Evolutionary conservation across 2,113 vertebrate genomes (phyloP), one percentile per base, ranked within the genome.

Genomic region (Menidia beryllina): DNA sequence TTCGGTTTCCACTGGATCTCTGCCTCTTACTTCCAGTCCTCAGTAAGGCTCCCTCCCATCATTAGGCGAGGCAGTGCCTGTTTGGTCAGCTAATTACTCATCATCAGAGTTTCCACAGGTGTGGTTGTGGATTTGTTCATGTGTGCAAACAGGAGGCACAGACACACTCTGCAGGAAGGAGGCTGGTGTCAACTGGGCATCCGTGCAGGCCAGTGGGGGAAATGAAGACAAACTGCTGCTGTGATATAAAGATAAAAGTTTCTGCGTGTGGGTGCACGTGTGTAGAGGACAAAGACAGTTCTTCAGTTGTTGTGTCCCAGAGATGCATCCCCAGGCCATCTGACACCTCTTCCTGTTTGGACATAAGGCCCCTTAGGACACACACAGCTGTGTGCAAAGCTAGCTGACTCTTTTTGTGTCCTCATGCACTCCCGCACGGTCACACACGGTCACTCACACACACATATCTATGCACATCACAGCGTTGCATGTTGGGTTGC

Each of bases 341-440:
- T 89, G 90, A 91, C 85, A 88, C 79, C 77, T 85, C 82, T 86
- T 88, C 88, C 89, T 89, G 86, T 90, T 88, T 85, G 83, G 81
- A 89, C 84, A 86, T 69, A 69, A 68, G 65, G 72, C 71, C 85
- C 88, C 75, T 41, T 48, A 79, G 85, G 83, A 86, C 68, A 77
- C 79, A 75, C 74, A 68, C 78, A 88, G 87, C 86, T 86, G 82
- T 83, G 81, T 55, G 86, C 81, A 85, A 82, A 75, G 71, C 71
- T 54, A 41, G 20, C 55, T 68, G 54, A 66, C 64, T 79, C 56
- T 59, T 19, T 36, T 27, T 73, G 41, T 27, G 64, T 55, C 17
- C 58, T n/a, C 53, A 52, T 20, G 55, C 63, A 66, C 59, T 69
- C 52, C n/a, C n/a, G 10, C 30, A 34, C 30, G 30, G 30, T 34